phyloP scores from a whole-genome alignment of 2,797 vertebrate genomes.

The Philypnodon macrostomus region DNA sequence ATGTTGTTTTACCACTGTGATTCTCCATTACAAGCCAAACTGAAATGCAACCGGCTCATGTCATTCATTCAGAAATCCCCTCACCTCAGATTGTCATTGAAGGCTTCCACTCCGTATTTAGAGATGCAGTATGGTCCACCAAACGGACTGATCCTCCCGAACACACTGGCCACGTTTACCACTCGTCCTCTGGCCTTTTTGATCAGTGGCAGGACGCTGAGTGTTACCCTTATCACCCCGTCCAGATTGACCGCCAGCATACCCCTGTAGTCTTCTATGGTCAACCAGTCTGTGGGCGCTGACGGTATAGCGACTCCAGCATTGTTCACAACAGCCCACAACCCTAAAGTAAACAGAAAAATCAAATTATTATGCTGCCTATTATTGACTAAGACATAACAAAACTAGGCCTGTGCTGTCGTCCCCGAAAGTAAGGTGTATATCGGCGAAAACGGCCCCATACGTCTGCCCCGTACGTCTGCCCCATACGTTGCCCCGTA shows the following conservation, averaged over 20 bases:
- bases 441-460: no score
- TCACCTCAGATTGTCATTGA: slow-evolving; percentile 77
- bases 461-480: no score
- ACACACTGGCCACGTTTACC: slow-evolving; percentile 76
- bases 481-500: no score
- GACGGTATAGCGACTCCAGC: slow-evolving; percentile 66
- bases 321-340: slow-evolving; percentile 80
- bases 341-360: slow-evolving; percentile 60
- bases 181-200: slow-evolving; percentile 76
- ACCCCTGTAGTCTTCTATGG: slow-evolving; percentile 68
- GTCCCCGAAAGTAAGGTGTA: no score
- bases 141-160: slow-evolving; percentile 65
- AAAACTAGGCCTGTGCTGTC: no score
- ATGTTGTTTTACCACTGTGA: no score
- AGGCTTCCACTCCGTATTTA: slow-evolving; percentile 77
- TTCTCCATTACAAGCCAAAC: no score
- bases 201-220: slow-evolving; percentile 74
- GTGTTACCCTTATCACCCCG: slow-evolving; percentile 71
- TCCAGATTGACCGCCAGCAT: slow-evolving; percentile 73
- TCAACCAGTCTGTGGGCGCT: slow-evolving; percentile 71
- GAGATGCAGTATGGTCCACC: slow-evolving; percentile 74
- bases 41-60: no score
- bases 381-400: no score
- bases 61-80: not conserved
- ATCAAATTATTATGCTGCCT: no score